phyloP scores from a whole-genome alignment of 2,113 vertebrate species.

The Thamnaconus septentrionalis region DNA sequence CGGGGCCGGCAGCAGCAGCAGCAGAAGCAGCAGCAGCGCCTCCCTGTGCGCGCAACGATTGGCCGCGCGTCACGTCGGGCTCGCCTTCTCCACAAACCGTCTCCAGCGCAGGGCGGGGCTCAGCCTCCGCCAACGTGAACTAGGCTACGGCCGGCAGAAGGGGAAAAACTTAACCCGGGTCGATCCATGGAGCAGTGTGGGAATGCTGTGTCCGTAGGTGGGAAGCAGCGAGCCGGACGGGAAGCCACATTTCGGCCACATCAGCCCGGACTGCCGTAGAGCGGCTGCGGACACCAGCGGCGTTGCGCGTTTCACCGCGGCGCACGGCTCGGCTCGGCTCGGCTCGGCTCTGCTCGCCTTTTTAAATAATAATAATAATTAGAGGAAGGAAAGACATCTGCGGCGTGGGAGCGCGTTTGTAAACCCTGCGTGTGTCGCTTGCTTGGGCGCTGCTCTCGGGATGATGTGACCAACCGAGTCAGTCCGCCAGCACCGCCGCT shows the following conservation, averaged over 20 bases:
- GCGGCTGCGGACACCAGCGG: too few species aligned
- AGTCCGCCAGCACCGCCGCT: too few species aligned
- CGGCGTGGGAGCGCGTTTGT: too few species aligned
- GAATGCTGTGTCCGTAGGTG: slow-evolving; percentile 67
- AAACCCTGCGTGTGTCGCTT: too few species aligned
- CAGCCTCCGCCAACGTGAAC: slow-evolving; percentile 64
- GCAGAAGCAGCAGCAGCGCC: slow-evolving; percentile 43
- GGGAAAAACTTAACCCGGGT: slow-evolving; percentile 70
- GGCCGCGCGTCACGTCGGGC: slow-evolving; percentile 43
- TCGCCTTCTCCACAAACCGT: slow-evolving; percentile 48
- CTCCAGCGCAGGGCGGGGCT: slow-evolving; percentile 75
- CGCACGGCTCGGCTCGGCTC: too few species aligned
- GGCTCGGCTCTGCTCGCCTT: too few species aligned
- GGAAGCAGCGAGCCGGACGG: slow-evolving; percentile 49
- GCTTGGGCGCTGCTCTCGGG: too few species aligned
- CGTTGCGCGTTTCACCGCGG: too few species aligned
- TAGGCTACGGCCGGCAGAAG: slow-evolving; percentile 64
- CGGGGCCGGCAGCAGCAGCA: slow-evolving; percentile 1
- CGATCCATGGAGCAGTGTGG: slow-evolving; percentile 68
- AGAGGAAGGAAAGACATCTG: too few species aligned
- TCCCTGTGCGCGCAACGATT: slow-evolving; percentile 56
- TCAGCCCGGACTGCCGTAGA: neutral
- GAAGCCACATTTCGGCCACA: slow-evolving; percentile 29
- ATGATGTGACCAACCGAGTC: too few species aligned
- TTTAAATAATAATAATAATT: too few species aligned